Base-by-base conservation (phyloP, 2,797 vertebrate genomes). In the Lepilemur septentrionalis region DNA sequence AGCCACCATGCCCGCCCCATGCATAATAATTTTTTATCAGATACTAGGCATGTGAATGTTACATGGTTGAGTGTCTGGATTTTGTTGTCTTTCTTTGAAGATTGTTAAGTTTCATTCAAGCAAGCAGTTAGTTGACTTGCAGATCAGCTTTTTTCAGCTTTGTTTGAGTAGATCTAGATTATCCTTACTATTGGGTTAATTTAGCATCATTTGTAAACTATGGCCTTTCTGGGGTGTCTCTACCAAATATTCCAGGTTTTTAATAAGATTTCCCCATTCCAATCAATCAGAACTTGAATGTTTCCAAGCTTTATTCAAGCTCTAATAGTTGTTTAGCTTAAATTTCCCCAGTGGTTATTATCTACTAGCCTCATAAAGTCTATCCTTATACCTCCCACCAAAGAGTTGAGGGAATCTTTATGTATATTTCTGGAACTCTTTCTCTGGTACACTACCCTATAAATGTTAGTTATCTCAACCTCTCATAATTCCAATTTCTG, bases 81-180 rank as follows among this genome's bases (percentile, higher is more conserved):
- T 93, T 94, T 85, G 43, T 69, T 95, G 3, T 89, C 57, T 90
- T 67, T 86, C 52, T 87, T 88, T 95, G 92, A 94, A 80, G 48
- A 88, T 25, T 80, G 7, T 57, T 82, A 87, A 79, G 20, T 75
- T 94, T 94, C 41, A 57, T 78, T 80, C 67, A 91, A 87, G 18
- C 20, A 87, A 94, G 32, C 25, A 93, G 35, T 95, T 93, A 59
- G 78, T 78, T 94, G 89, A 78, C 69, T 89, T 89, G n/a, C 30
- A 80, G 30, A 83, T 38, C 73, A 94, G 10, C 5, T 75, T 89
- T 85, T 73, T 59, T 55, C 43, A 88, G 30, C 32, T 94, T 81
- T 94, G 52, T 91, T 70, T 84, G 13, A 57, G 20, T 48, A 59
- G 28, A 12, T 48, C 50, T 91, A 78, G 61, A 90, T 76, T 41